These are phyloP conservation scores for Blennius ocellaris DNA, from an alignment of 2,113 vertebrate genomes.

Conservation along the genomic window DNA sequence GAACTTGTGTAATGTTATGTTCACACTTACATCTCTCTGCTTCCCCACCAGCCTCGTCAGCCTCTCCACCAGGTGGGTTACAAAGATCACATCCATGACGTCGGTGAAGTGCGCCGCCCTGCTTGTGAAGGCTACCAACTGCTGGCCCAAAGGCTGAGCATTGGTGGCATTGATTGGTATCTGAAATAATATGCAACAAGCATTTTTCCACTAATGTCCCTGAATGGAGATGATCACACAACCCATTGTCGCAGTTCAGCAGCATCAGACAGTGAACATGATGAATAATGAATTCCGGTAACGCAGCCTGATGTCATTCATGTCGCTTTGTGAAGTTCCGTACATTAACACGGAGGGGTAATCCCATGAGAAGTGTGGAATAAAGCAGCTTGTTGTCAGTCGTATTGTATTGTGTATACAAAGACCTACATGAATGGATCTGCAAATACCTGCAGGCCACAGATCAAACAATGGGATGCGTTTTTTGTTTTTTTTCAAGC, in stretches of 20 bases:
- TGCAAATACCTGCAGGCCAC: conserved; percentile 31
- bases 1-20: too few relatives aligned
- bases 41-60: conserved; percentile 87
- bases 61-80: conserved; percentile 91
- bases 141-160: conserved; percentile 85
- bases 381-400: conserved; percentile 2
- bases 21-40: conserved; percentile 69
- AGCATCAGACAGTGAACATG: neutral
- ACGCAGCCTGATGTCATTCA: conserved; percentile 11
- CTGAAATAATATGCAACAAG: conserved; percentile 75
- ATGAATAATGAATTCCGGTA: conserved; percentile 13
- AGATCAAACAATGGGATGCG: conserved; percentile 1
- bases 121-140: conserved; percentile 88
- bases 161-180: conserved; percentile 87
- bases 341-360: conserved; percentile 20
- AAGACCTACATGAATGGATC: conserved; percentile 16
- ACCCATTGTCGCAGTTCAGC: neutral
- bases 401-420: conserved; percentile 4
- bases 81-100: conserved; percentile 92
- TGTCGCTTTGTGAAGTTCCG: conserved; percentile 17
- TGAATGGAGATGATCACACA: conserved; percentile 3
- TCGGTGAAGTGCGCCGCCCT: conserved; percentile 87
- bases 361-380: conserved; percentile 25
- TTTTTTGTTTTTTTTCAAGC: conserved; percentile 3
- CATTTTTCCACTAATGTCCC: neutral